phyloP scores from a whole-genome alignment of 2,113 vertebrate genomes.

The Stegastes partitus region DNA sequence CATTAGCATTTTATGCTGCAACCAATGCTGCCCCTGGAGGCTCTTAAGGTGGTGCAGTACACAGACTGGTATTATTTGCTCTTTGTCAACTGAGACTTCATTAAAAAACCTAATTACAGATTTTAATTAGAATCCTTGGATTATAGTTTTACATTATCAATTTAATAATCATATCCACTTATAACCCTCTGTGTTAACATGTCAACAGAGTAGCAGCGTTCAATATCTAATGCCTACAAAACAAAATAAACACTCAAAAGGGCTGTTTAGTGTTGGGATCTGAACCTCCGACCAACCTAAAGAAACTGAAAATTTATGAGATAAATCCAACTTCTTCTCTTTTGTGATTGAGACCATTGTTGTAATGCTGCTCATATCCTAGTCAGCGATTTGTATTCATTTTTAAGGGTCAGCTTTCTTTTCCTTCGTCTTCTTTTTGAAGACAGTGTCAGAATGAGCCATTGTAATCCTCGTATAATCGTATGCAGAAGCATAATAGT shows the following conservation, averaged over 20 bases:
- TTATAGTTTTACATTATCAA: conserved; percentile 76
- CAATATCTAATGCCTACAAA: conserved; percentile 1
- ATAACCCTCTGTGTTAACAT: conserved; percentile 41
- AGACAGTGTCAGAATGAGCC: background rate
- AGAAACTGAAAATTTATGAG: too few species aligned
- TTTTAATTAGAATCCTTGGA: conserved; percentile 83
- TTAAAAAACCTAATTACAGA: conserved; percentile 82
- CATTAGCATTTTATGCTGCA: conserved; percentile 79
- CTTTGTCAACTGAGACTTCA: conserved; percentile 78
- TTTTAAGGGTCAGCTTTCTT: background rate
- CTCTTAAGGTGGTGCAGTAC: conserved; percentile 63
- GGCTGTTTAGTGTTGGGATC: too few species aligned
- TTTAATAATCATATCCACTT: conserved; percentile 68
- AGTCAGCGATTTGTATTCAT: background rate
- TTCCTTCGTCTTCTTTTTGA: background rate
- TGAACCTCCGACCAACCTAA: background rate
- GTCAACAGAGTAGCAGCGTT: conserved; percentile 20
- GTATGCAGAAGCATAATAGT: conserved; percentile 8
- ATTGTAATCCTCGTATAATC: conserved; percentile 6
- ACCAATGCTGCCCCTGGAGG: conserved; percentile 64
- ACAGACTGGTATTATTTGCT: conserved; percentile 80
- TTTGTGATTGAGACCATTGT: background rate
- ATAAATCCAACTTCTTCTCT: background rate
- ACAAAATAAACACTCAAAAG: conserved; percentile 4
- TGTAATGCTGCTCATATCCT: background rate